Evolutionary conservation across 1,140 invertebrate species (phyloP), one percentile per base, ranked within the genome.

Genomic region (Caenorhabditis tropicalis): DNA sequence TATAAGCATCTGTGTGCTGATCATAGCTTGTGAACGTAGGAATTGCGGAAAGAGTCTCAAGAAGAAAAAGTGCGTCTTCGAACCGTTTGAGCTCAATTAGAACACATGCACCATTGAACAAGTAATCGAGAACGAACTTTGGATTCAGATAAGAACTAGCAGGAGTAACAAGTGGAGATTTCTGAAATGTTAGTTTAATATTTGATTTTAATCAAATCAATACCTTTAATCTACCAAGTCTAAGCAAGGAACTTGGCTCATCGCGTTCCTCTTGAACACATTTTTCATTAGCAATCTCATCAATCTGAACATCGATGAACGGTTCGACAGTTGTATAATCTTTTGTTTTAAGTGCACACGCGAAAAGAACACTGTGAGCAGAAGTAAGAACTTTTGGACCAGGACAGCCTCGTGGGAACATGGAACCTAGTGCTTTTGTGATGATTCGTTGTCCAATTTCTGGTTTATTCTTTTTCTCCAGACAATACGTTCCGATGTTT

Each of bases 311-410:
- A 74, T 74, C 36, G 10, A 74, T 24, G n/a, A 74, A 74, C 21
- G 65, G 36, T 43, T 74, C 65, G 2, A 74, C 65, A 1, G 65
- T 36, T 27, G 65, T 24, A n/a, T 65, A 82, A n/a, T 82, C 39
- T 12, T 46, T 60, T 19, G 60, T 82, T 82, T 70, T 74, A 7
- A 82, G 21, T 12, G 82, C 82, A 74, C 56, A 58, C 12, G 82
- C 60, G 19, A 82, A 70, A 0, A 56, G 16, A 3, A 74, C 60
- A 29, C 56, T 31, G 33, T 65, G 56, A 0, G 60, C 36, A 36
- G 82, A 82, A 24, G 82, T 70, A 10, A 82, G 43, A 19, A 36
- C 36, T n/a, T 74, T 70, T 24, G 33, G 36, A 21, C n/a, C 21
- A 7, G 36, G 43, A 29, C 29, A 43, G 15, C 16, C 19, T 0